These are phyloP conservation scores for Halcyon smyrnensis DNA, from an alignment of 2,797 vertebrate species.

Conservation along the genomic window DNA sequence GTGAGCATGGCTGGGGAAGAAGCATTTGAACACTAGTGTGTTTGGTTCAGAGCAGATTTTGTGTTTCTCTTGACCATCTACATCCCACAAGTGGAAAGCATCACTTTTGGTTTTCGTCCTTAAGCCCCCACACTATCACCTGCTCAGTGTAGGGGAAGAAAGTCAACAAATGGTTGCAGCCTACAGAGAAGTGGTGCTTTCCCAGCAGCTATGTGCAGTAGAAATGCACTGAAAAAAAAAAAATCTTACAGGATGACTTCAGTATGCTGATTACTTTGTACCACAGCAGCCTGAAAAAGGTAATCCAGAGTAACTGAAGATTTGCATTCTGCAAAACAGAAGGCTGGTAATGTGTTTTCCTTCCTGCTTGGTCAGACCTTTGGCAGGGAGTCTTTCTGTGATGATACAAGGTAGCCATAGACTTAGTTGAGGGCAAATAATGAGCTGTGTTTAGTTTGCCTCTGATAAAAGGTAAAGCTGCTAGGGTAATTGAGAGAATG, in stretches of 20 bases:
- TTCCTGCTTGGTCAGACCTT: not conserved
- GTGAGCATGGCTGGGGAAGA: not conserved
- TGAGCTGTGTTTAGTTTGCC: not conserved
- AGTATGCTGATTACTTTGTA: not conserved
- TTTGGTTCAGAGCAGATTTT: slow-evolving; percentile 44
- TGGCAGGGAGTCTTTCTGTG: not conserved
- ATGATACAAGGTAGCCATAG: not conserved
- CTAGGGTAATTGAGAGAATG: not conserved
- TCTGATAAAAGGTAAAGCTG: not conserved
- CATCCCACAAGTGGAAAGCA: slow-evolving; percentile 91
- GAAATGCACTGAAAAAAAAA: slow-evolving; percentile 54
- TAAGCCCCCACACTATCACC: slow-evolving; percentile 87
- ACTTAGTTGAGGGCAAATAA: not conserved
- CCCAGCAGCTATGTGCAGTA: slow-evolving; percentile 79
- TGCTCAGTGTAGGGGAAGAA: slow-evolving; percentile 84
- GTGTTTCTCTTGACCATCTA: slow-evolving; percentile 92
- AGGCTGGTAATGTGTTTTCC: not conserved
- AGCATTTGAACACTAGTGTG: fast-evolving
- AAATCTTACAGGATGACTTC: not conserved
- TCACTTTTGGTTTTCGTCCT: slow-evolving; percentile 82
- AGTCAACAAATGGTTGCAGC: slow-evolving; percentile 86
- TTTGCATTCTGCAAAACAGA: not conserved
- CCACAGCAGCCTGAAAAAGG: not conserved
- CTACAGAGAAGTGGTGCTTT: slow-evolving; percentile 86
- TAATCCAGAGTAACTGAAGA: not conserved